Evolutionary conservation across 2,888 invertebrate species (phyloP).

Genomic region (Adelognathus sp.): DNA sequence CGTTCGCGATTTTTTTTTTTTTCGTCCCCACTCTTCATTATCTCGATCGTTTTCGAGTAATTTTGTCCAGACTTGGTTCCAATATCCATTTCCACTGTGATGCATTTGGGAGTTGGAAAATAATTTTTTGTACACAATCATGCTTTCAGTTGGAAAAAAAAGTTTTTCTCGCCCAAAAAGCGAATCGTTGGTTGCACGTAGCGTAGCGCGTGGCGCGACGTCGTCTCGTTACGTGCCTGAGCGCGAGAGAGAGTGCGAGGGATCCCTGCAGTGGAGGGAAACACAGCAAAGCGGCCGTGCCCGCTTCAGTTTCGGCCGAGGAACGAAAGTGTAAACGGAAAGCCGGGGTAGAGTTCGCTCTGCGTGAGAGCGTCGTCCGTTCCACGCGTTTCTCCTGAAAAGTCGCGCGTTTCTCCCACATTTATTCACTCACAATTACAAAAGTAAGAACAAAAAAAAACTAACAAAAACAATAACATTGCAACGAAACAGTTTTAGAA

Average conservation of each 20-base stretch:
- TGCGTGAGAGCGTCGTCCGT: constrained; percentile 10
- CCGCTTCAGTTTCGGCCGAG: constrained; percentile 75
- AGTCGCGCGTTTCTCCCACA: not conserved
- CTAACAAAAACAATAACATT: not conserved
- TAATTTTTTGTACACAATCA: no score
- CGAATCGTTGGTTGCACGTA: no score
- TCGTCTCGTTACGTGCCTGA: constrained; percentile 69
- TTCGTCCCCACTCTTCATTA: not conserved
- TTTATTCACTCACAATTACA: no score
- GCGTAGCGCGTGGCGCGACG: not conserved
- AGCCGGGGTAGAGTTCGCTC: constrained; percentile 8
- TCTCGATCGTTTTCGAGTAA: not conserved
- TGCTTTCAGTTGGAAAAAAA: no score
- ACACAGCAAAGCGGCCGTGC: constrained; percentile 66
- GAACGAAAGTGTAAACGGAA: constrained; percentile 72
- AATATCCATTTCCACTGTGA: no score
- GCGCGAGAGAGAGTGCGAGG: no score
- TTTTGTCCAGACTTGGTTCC: no score
- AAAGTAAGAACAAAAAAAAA: no score
- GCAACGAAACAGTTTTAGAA: no score
- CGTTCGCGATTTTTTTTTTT: not conserved
- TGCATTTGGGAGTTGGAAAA: no score
- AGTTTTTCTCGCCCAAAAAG: no score
- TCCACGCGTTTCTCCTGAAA: not conserved
- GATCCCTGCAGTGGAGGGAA: constrained; percentile 72